Evolutionary conservation across 1,140 invertebrate genomes (phyloP).

Genomic region (Drosophila tani): DNA sequence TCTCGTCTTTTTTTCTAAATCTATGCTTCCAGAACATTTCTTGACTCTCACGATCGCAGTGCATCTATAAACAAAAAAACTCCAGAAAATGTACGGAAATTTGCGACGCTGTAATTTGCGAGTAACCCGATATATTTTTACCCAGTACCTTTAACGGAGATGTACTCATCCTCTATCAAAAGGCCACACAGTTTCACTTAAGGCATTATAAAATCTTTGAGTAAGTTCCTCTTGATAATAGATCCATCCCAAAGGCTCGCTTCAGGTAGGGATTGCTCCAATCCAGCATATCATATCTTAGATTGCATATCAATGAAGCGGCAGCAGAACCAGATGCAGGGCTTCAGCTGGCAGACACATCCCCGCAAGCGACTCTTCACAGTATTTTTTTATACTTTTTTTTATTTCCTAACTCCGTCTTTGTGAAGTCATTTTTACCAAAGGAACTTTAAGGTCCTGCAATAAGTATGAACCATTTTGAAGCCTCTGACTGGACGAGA

Average conservation of each 20-base stretch:
- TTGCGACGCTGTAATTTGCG: too few species aligned
- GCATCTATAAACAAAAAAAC: too few species aligned
- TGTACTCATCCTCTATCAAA: too few species aligned
- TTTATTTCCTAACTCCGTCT: not conserved
- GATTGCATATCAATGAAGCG: not conserved
- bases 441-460: not conserved
- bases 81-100: too few species aligned
- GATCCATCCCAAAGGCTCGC: too few species aligned
- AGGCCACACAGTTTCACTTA: not conserved
- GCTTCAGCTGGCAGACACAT: conserved; percentile 6
- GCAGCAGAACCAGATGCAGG: not conserved
- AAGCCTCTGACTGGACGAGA: conserved; percentile 7
- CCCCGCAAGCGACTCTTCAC: not conserved
- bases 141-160: too few species aligned
- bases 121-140: too few species aligned
- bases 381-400: not conserved
- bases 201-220: not conserved
- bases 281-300: not conserved
- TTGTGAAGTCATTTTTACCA: not conserved
- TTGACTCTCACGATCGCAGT: too few species aligned
- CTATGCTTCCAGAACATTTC: too few species aligned
- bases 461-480: not conserved
- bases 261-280: not conserved
- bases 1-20: too few species aligned
- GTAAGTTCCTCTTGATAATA: not conserved